Percentiles rank a stretch among this genome's conserved stretches.
Evolutionary conservation across 2,888 invertebrate species (phyloP).

Genomic region (Danaus chrysippus): DNA sequence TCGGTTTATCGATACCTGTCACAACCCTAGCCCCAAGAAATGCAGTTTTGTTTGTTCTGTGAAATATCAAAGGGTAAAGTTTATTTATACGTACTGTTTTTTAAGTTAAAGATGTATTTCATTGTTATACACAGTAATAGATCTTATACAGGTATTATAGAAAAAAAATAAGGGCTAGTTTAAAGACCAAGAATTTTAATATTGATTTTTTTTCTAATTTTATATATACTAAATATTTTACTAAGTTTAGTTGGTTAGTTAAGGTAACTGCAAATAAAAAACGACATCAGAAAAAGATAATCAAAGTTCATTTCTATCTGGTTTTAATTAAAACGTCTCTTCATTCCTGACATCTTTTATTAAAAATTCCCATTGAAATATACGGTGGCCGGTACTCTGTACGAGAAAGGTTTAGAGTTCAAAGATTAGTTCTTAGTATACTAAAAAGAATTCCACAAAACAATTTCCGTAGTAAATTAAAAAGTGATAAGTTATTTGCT

Average conservation of each 20-base stretch:
- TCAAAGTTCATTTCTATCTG: constrained; percentile 5
- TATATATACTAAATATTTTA: too few relatives aligned
- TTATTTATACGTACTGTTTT: constrained; percentile 10
- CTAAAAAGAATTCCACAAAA: too few relatives aligned
- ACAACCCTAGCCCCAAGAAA: constrained; percentile 34
- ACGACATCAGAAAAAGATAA: not conserved
- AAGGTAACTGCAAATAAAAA: not conserved
- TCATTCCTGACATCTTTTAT: constrained; percentile 18
- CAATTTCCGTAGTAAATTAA: too few relatives aligned
- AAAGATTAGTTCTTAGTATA: too few relatives aligned
- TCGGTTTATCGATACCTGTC: constrained; percentile 43
- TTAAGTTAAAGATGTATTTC: not conserved
- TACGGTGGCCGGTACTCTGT: not conserved
- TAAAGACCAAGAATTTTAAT: too few relatives aligned
- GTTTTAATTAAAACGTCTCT: constrained; percentile 24
- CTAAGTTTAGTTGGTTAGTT: too few relatives aligned
- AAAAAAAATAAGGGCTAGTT: too few relatives aligned
- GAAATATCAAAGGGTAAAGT: constrained; percentile 21
- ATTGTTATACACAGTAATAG: too few relatives aligned
- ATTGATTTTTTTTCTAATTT: too few relatives aligned
- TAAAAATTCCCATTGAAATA: constrained; percentile 17
- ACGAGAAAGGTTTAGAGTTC: not conserved
- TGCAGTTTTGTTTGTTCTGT: constrained; percentile 17
- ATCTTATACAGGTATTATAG: too few relatives aligned
- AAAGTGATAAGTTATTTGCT: too few relatives aligned